Base-by-base conservation (phyloP, 2,888 invertebrate genomes). In the Slavum lentiscoides region DNA sequence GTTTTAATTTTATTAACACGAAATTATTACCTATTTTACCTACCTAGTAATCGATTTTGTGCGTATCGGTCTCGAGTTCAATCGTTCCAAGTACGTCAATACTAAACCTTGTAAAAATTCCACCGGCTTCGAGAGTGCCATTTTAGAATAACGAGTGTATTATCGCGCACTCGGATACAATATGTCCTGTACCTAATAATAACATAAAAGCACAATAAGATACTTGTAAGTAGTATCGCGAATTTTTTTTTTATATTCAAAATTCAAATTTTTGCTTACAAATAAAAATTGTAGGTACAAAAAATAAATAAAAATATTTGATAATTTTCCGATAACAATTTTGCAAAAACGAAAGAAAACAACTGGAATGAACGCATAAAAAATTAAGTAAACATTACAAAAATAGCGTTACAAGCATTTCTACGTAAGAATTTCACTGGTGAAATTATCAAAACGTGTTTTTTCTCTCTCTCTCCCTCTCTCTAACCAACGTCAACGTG, bases 31-130 rank as follows among this genome's bases (percentile, higher is more conserved):
- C 88, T 88, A 94, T 30, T 2, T 30, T 30, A 30, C 30, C 88
- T 88, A 94, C 94, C 93, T 93, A 82, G 92, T 93, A 75, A 94
- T 87, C 59, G 93, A 91, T 88, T 93, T 93, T 1, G 94, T 94
- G 85, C 90, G 91, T 76, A 94, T 88, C 0, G 94, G 94, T 87
- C 92, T 90, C 83, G 90, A 89, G 85, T 92, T 93, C 72, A 94
- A 88, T 85, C 92, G 92, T 84, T 91, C 90, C 85, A 94, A 90
- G 87, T 94, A 94, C 62, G 90, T 89, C 73, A 91, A 90, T 55
- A 93, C 85, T 75, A 92, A 87, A 84, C 90, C 90, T 86, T 92
- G 91, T 80, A 93, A 85, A 37, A 86, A 82, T 82, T 86, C 84
- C 11, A 84, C 83, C 15, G 93, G 93, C 87, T 92, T 93, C 39